Percentiles rank a stretch among this genome's conserved stretches.
These are phyloP conservation scores for Parauchenoglanis ngamensis DNA, from an alignment of 2,797 vertebrate species.

Conservation along the genomic window DNA sequence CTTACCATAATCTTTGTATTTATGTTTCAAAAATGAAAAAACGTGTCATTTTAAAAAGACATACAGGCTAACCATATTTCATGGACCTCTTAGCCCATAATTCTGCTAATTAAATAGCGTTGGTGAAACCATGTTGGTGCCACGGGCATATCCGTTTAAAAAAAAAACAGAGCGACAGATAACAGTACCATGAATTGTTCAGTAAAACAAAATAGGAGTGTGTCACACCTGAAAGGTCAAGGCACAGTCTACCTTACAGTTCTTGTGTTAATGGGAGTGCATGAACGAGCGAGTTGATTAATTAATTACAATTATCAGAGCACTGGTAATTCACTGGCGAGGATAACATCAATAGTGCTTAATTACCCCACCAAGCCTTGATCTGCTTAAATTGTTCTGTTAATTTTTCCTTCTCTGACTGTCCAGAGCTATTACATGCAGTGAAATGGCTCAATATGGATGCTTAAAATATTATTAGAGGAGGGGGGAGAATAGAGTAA, in stretches of 20 bases:
- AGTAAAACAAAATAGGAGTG: constrained; percentile 16
- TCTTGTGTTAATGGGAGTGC: constrained; percentile 63
- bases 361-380: constrained; percentile 73
- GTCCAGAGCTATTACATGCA: constrained; percentile 74
- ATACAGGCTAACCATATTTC: not conserved
- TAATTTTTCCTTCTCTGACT: constrained; percentile 72
- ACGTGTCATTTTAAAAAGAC: not conserved
- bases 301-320: constrained; percentile 81
- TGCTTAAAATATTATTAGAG: constrained; percentile 55
- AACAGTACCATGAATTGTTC: constrained; percentile 15
- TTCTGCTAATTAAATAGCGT: not conserved
- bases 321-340: constrained; percentile 72
- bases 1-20: not conserved
- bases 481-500: constrained; percentile 58
- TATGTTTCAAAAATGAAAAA: not conserved
- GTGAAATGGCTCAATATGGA: constrained; percentile 65
- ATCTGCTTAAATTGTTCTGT: constrained; percentile 70
- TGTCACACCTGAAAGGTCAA: constrained; percentile 65
- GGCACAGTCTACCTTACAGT: constrained; percentile 63
- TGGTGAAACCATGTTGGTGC: not conserved
- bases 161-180: not conserved
- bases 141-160: not conserved
- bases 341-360: constrained; percentile 75
- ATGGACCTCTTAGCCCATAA: not conserved
- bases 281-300: constrained; percentile 72